These are phyloP conservation scores for Maconellicoccus hirsutus DNA, from an alignment of 1,140 invertebrate genomes.

Conservation along the genomic window DNA sequence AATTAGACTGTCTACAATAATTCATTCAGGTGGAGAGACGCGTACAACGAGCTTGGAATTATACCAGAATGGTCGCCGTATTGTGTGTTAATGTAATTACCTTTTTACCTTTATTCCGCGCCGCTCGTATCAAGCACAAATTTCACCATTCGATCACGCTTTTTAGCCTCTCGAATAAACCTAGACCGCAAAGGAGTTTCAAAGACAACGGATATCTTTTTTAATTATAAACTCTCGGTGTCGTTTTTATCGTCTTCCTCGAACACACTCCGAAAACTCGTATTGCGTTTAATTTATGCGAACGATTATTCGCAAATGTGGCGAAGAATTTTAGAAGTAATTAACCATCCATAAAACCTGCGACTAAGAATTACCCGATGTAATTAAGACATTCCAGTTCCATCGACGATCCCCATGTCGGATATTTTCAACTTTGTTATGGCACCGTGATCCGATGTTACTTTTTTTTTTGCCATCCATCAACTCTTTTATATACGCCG, in stretches of 20 bases:
- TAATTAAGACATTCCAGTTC: neutral
- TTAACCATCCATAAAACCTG: neutral
- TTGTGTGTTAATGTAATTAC: constrained; percentile 22
- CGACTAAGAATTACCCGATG: neutral
- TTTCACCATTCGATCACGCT: constrained; percentile 15
- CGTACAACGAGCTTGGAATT: constrained; percentile 4
- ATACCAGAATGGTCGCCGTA: constrained; percentile 16
- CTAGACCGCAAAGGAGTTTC: neutral
- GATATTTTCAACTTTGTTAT: neutral
- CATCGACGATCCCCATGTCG: neutral
- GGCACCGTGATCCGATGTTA: neutral
- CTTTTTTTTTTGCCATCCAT: no score
- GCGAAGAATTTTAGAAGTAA: neutral
- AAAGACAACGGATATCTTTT: neutral
- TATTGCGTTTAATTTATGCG: neutral
- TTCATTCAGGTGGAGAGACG: constrained; percentile 13
- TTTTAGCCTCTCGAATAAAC: neutral
- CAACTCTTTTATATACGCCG: no score
- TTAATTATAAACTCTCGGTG: neutral
- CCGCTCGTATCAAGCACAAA: neutral
- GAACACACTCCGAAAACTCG: neutral
- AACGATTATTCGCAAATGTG: neutral
- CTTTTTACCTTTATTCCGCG: neutral
- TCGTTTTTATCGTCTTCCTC: neutral
- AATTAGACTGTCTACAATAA: constrained; percentile 20